Percentiles rank a stretch among this genome's conserved stretches.
phyloP scores from a whole-genome alignment of 2,888 invertebrate species.

The Andrena bicolor region DNA sequence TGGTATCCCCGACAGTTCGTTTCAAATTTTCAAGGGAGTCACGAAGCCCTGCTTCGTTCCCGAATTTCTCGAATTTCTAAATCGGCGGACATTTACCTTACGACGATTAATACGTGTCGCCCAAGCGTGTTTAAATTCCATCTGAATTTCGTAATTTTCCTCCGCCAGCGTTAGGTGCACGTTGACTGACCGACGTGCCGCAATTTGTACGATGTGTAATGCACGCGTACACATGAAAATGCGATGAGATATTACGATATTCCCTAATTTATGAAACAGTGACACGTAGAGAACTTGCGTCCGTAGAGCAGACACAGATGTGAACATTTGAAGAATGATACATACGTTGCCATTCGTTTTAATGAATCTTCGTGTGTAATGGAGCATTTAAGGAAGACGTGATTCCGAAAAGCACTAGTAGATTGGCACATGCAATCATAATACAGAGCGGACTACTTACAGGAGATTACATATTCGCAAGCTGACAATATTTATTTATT shows the following conservation, averaged over 20 bases:
- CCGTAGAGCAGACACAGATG: not conserved
- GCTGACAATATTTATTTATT: too few relatives aligned
- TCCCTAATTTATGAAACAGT: conserved; percentile 35
- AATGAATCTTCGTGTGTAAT: not conserved
- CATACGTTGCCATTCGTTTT: not conserved
- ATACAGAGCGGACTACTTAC: too few relatives aligned
- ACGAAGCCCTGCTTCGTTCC: not conserved
- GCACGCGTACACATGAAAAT: conserved; percentile 10
- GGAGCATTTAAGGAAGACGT: not conserved
- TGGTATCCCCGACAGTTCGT: too few relatives aligned
- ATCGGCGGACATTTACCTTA: conserved; percentile 25
- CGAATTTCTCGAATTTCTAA: conserved; percentile 19
- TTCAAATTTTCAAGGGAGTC: not conserved
- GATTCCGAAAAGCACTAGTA: not conserved
- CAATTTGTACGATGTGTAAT: conserved; percentile 40
- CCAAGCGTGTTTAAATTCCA: conserved; percentile 49
- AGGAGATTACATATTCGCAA: not conserved
- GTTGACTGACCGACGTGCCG: conserved; percentile 27
- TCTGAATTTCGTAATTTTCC: conserved; percentile 55
- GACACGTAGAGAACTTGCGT: conserved; percentile 14
- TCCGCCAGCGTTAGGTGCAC: conserved; percentile 40
- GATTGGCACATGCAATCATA: too few relatives aligned
- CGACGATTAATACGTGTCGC: conserved; percentile 50
- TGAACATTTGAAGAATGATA: not conserved
- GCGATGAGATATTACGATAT: conserved; percentile 40